Base-by-base conservation (phyloP, 2,113 vertebrate genomes). In the Puntigrus tetrazona region DNA sequence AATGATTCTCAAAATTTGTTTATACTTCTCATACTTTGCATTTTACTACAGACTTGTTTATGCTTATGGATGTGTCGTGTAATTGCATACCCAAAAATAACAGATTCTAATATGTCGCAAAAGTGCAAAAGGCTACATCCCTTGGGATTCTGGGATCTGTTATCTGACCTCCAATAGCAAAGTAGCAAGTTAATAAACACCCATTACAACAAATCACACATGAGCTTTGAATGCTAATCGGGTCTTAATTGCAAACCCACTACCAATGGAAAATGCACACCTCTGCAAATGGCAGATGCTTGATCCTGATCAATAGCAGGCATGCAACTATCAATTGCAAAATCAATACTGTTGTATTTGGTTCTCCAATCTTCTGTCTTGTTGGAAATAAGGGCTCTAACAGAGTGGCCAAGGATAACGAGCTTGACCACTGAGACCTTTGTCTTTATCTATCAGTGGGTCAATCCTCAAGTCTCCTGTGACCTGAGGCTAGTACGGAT, bases 291-390 rank as follows among this genome's bases (percentile, higher is more conserved):
- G 89, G 80, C 80, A 88, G 76, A 77, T 84, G 81, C 75, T 79
- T 84, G 86, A 85, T 86, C 65, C 86, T 84, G 86, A 89, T 90
- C 90, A 86, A 89, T 89, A 86, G 18, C 78, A 84, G 78, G 84
- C 85, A 87, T 89, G 88, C 88, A 81, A 82, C 85, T 88, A 88
- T 89, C 87, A 89, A 85, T 90, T 87, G 86, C 87, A 69, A 85
- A 89, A 89, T 90, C 90, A 88, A 89, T 90, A 89, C 29, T 82
- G 86, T 87, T 89, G 88, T 85, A 90, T 88, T 87, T 84, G 27
- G 52, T 72, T 57, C 77, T 79, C 77, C 86, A 85, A 85, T 83
- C 87, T 78, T 80, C 86, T 86, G 80, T 88, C 86, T 81, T 84
- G 78, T 82, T 85, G 76, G 70, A 89, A 89, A 89, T 87, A 83